A percentile compares a stretch with the other conserved stretches of the same genome.
Conservation (phyloP, 2,797 vertebrate genomes). For the Rhinatrema bivittatum region DNA sequence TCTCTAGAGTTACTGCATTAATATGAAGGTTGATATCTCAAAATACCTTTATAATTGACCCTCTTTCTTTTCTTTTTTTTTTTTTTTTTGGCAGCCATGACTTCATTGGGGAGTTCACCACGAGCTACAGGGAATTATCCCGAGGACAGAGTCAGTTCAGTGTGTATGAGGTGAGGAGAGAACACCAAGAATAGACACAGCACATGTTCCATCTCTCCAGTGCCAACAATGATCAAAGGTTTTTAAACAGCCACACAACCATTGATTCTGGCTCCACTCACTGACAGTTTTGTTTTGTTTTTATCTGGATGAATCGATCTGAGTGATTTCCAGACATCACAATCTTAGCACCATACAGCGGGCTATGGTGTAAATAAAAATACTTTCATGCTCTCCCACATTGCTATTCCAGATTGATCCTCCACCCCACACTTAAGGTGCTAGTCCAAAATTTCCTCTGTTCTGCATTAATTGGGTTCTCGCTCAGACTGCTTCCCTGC, state of each 20-base stretch:
- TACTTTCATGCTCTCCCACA: not conserved
- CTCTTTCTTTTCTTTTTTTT: not conserved
- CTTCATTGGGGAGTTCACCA: constrained; percentile 93
- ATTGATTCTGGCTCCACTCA: too few relatives aligned
- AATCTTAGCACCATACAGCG: not conserved
- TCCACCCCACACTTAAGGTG: too few relatives aligned
- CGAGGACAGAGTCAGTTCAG: constrained; percentile 91
- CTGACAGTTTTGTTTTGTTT: not conserved
- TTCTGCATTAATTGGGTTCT: too few relatives aligned
- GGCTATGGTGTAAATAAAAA: not conserved
- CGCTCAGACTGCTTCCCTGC: too few relatives aligned
- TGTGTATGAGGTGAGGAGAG: constrained; percentile 79
- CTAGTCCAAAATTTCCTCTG: too few relatives aligned
- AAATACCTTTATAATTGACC: too few relatives aligned
- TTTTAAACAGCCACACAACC: too few relatives aligned
- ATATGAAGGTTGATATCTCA: too few relatives aligned
- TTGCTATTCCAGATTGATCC: not conserved
- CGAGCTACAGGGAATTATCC: constrained; percentile 90
- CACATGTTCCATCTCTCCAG: too few relatives aligned
- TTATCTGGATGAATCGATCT: not conserved
- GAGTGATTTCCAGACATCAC: not conserved
- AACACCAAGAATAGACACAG: too few relatives aligned
- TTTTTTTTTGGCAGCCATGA: constrained; percentile 63
- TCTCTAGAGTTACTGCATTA: too few relatives aligned
- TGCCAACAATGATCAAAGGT: too few relatives aligned